Evolutionary conservation across 2,113 vertebrate species (phyloP).

Genomic region (Spermophilus dauricus): DNA sequence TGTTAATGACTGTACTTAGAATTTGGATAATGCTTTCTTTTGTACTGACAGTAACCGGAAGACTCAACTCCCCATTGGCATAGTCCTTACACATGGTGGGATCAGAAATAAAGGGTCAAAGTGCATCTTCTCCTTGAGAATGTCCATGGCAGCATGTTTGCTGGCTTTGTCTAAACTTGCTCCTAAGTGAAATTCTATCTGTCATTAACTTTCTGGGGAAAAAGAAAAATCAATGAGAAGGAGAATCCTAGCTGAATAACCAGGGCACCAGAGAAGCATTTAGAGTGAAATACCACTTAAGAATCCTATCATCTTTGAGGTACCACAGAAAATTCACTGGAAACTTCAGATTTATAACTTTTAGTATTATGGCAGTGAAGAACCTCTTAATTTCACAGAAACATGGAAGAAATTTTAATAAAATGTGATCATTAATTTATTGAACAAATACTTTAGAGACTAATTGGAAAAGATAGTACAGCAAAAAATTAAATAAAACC

Average conservation of each 20-base stretch:
- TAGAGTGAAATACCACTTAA: background rate
- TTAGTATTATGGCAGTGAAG: background rate
- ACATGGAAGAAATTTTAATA: background rate
- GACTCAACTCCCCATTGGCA: background rate
- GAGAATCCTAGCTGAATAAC: background rate
- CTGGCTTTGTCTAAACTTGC: background rate
- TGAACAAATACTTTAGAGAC: constrained; percentile 48
- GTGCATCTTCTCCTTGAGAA: background rate
- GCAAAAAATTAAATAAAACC: background rate
- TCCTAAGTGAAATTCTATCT: constrained; percentile 3
- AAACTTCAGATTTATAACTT: background rate
- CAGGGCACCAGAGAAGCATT: background rate
- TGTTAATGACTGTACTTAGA: constrained; percentile 14
- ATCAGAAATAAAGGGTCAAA: background rate
- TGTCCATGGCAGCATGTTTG: background rate
- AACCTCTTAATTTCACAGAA: background rate
- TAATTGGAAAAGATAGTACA: constrained; percentile 35
- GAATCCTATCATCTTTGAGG: background rate
- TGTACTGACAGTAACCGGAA: background rate
- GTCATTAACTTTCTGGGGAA: background rate
- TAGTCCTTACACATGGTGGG: background rate
- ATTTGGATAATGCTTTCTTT: constrained; percentile 31
- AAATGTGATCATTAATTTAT: constrained; percentile 32
- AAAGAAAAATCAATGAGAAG: constrained; percentile 5
- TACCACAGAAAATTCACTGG: background rate